Evolutionary conservation across 2,113 vertebrate species (phyloP), one percentile per base, ranked within the genome.

Genomic region (Phalacrocorax carbo): DNA sequence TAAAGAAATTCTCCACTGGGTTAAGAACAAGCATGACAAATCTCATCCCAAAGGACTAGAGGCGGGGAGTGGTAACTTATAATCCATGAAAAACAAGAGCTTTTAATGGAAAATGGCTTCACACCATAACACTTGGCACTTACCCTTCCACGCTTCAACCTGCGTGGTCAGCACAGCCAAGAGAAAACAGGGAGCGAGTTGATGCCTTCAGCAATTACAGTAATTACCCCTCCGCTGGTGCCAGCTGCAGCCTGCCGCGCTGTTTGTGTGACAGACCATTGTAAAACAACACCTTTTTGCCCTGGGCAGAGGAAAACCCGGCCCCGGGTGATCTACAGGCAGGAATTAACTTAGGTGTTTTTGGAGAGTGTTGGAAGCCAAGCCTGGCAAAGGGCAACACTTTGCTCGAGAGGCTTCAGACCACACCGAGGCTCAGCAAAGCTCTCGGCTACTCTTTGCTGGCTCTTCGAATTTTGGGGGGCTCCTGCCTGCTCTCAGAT

Each of bases 21-120:
- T 90, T 92, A 94, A 88, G 92, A 84, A 84, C 72, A 94, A 90
- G 80, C 95, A 86, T 92, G 86, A 95, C 86, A 86, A 92, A 96
- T 96, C 77, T 79, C 73, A 72, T 44, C 72, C 82, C 57, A 61
- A 61, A 90, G 90, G 72, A 65, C 61, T 68, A 86, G 78, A 85
- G 92, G 82, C 13, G 0, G 88, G 62, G 88, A 96, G 49, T 36
- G 82, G 80, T 42, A 88, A 78, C 15, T 83, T 86, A 64, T 1
- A 90, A 84, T 72, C 96, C 88, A 57, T 82, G 86, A 83, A 86
- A 94, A 96, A 86, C 77, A 78, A 78, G 64, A 78, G 55, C 38
- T 84, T 30, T 75, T 55, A 48, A 75, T 64, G 79, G 80, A 75
- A 92, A 86, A 75, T 34, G 57, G 38, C 86, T 91, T 92, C 69